Evolutionary conservation across 2,113 vertebrate species (phyloP).

Genomic region (Muscicapa adusta): DNA sequence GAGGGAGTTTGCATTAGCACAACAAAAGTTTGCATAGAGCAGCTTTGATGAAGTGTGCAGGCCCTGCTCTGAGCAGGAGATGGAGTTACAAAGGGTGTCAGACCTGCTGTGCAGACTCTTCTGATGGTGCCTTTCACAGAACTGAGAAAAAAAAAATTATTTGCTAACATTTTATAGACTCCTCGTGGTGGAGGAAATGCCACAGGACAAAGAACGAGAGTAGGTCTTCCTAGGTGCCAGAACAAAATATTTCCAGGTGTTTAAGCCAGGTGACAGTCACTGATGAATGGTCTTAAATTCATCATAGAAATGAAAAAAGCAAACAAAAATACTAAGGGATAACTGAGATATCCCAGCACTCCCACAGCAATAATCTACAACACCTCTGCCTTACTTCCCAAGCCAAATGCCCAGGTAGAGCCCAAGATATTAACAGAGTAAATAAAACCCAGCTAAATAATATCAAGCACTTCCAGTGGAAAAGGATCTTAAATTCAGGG

Average conservation of each 20-base stretch:
- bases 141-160: not conserved
- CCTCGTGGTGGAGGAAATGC: not conserved
- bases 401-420: accelerated
- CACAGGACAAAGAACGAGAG: not conserved
- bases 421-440: not conserved
- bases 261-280: not conserved
- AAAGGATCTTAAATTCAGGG: not conserved
- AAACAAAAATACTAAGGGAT: not conserved
- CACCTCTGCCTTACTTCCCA: not conserved
- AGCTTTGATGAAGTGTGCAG: constrained; percentile 45
- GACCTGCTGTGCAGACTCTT: not conserved
- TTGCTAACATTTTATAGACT: constrained; percentile 13
- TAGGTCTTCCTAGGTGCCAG: not conserved
- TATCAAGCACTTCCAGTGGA: not conserved
- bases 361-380: not conserved
- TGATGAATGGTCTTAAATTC: not conserved
- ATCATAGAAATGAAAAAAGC: not conserved
- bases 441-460: not conserved
- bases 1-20: constrained; percentile 51
- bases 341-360: not conserved
- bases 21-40: constrained; percentile 48
- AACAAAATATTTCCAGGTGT: not conserved
- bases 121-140: not conserved
- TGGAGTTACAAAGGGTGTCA: constrained; percentile 23
- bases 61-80: not conserved